A percentile compares a stretch with the other conserved stretches of the same genome.
These are phyloP conservation scores for Pristiophorus japonicus DNA, from an alignment of 2,113 vertebrate species.

Conservation along the genomic window DNA sequence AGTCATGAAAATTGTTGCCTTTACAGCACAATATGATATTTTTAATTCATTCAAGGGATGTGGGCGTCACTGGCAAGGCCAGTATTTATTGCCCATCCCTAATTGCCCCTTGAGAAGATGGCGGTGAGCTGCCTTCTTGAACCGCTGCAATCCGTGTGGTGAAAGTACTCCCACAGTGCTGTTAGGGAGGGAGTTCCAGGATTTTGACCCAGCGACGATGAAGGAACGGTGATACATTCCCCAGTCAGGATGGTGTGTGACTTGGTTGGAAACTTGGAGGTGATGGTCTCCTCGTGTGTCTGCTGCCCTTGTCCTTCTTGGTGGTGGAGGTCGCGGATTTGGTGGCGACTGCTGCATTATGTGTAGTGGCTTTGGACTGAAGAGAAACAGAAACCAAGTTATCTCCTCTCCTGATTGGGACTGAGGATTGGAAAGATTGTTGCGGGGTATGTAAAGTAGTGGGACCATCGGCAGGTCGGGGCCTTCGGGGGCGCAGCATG, in stretches of 20 bases:
- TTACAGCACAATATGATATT: not conserved
- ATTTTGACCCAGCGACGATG: not conserved
- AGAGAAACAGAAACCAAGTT: no score
- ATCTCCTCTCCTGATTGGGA: not conserved
- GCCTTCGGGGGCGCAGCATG: no score
- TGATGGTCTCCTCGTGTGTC: not conserved
- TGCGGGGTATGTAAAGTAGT: not conserved
- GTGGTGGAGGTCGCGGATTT: not conserved
- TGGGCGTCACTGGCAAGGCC: not conserved
- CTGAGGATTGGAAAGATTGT: not conserved
- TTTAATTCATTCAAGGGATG: not conserved
- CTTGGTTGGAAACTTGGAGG: not conserved
- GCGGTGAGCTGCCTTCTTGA: not conserved
- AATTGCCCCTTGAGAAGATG: not conserved
- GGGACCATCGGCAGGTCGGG: no score
- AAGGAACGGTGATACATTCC: not conserved
- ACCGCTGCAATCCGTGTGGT: not conserved
- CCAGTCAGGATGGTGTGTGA: not conserved
- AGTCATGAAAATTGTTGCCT: not conserved
- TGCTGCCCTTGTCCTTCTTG: not conserved
- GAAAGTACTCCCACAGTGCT: no score
- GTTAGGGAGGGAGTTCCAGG: not conserved
- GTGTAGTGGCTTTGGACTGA: no score
- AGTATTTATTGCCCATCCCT: not conserved
- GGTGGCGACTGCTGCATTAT: not conserved